Evolutionary conservation across 1,140 invertebrate genomes (phyloP), one percentile per base, ranked within the genome.

Genomic region (Megalopta genalis): DNA sequence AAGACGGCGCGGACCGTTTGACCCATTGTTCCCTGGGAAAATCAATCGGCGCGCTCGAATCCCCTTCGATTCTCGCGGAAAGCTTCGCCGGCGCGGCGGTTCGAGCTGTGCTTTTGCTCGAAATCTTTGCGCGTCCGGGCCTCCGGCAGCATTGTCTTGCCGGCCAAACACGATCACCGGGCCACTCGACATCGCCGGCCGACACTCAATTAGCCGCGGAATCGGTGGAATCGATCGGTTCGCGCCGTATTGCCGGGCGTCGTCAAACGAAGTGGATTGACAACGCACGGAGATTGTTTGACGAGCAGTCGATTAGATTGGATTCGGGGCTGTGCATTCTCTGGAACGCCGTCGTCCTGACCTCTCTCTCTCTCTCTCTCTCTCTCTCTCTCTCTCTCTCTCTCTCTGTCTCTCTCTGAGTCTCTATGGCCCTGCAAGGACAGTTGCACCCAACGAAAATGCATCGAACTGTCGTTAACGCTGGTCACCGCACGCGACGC

Each of bases 301-400:
- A 73, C 83, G 57, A 85, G 73, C 70, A 75, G 39, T 78, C 79
- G 79, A 85, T 85, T 85, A 81, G 77, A 84, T 81, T 49, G 72
- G 69, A 84, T 70, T 81, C 65, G 39, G 52, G 25, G 14, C 60
- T 18, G 21, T 18, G 74, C 49, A 64, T 72, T 78, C 63, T 16
- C 12, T 37, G 52, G 72, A 25, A 46, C 42, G 42, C 42, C 12
- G 42, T 46, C 12, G 14, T 9, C 42, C 42, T 12, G 12, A 10
- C 10, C 42, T 12, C 12, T 12, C 42, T 42, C 42, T 12, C 12
- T 12, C 5, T 42, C 5, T 42, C 0, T 12, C 5, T 42, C 5
- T 12, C 12, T 12, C 42, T 42, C 42, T 12, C 12, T 12, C 5
- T 42, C 5, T 42, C 0, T 12, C 5, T 42, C n/a, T n/a, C n/a